These are phyloP conservation scores for Cheirogaleus major DNA, from an alignment of 2,797 vertebrate genomes.

Conservation along the genomic window DNA sequence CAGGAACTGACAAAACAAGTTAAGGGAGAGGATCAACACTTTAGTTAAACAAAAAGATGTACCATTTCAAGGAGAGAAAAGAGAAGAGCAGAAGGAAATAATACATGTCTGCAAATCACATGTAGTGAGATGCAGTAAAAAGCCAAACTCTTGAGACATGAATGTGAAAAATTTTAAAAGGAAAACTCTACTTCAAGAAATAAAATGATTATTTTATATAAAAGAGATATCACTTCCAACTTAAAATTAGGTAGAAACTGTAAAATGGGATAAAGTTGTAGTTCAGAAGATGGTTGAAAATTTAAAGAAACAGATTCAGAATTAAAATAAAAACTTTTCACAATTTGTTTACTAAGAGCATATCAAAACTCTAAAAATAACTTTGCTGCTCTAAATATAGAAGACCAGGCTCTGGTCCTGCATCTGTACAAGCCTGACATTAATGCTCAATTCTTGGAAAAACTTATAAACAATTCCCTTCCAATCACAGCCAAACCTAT, in stretches of 20 bases:
- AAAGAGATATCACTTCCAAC: neutral
- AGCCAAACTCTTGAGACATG: neutral
- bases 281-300: slow-evolving; percentile 89
- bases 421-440: too few species aligned
- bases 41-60: neutral
- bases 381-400: too few species aligned
- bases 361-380: too few species aligned
- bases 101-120: neutral
- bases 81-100: neutral
- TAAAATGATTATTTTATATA: neutral
- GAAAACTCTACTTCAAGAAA: neutral
- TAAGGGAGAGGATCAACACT: neutral
- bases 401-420: too few species aligned
- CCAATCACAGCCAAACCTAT: too few species aligned
- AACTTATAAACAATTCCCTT: too few species aligned
- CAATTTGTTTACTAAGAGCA: too few species aligned
- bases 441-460: too few species aligned
- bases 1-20: neutral
- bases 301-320: slow-evolving; percentile 87
- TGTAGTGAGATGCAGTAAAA: neutral
- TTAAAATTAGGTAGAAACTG: slow-evolving; percentile 78
- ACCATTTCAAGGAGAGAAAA: neutral
- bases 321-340: neutral
- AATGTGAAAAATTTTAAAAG: neutral
- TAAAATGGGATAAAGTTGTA: slow-evolving; percentile 89